These are phyloP conservation scores for Apogon talboti DNA, from an alignment of 2,797 vertebrate species.

Conservation along the genomic window DNA sequence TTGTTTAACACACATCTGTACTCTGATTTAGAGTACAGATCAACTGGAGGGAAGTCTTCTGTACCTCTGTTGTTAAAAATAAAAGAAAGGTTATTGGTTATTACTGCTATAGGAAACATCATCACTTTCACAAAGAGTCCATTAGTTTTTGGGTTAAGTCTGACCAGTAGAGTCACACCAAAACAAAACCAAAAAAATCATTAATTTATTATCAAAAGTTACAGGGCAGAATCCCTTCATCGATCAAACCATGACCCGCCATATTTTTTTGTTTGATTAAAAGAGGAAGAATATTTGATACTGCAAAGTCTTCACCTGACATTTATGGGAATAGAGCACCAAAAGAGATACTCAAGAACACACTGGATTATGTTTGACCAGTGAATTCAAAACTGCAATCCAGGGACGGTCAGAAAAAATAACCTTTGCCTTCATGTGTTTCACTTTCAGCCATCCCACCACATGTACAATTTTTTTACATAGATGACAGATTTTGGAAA, in stretches of 20 bases:
- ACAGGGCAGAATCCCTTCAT: background rate
- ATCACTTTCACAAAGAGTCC: background rate
- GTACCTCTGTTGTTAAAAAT: constrained; percentile 20
- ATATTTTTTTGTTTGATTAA: background rate
- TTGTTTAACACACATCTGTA: constrained; percentile 8
- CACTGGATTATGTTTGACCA: background rate
- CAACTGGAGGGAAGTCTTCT: background rate
- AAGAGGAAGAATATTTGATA: background rate
- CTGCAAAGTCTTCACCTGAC: background rate
- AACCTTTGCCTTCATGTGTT: background rate
- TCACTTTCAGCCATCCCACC: background rate
- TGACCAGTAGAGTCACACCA: background rate
- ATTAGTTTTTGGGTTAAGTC: background rate
- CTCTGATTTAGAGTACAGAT: background rate
- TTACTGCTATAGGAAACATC: background rate
- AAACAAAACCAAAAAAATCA: background rate
- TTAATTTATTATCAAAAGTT: background rate
- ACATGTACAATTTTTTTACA: background rate
- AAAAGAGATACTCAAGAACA: background rate
- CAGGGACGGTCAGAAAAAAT: background rate
- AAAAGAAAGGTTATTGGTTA: constrained; percentile 28
- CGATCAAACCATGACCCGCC: background rate
- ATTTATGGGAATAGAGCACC: background rate
- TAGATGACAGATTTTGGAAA: too few relatives aligned
- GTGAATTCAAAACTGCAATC: background rate